Evolutionary conservation across 2,797 vertebrate species (phyloP), one percentile per base, ranked within the genome.

Genomic region (Anas bernieri): DNA sequence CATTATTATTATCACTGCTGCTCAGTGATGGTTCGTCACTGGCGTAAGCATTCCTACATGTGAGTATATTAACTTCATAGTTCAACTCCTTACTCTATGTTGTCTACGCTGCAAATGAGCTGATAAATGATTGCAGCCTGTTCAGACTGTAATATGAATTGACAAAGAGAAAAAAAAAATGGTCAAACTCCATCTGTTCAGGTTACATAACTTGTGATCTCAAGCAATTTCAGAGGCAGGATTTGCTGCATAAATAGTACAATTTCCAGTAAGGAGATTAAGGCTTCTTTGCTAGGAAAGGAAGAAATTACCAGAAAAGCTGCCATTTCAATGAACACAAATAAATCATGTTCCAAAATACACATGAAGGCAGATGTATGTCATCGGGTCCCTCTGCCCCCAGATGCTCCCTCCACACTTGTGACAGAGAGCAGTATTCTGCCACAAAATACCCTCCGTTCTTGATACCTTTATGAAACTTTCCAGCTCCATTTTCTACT

Each of bases 241-340:
- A 97, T 98, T 97, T 97, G 95, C 92, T 97, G 92, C 96, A 95
- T 82, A 96, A 96, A 98, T 96, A 95, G 96, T 96, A 95, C 95
- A 94, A 96, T 97, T 98, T 97, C 96, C 96, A 97, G 95, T 96
- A 88, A 97, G 92, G 62, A 96, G 96, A 97, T 97, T 97, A 97
- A 96, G 84, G 52, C 88, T 96, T 95, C 92, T 96, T 94, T 96
- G 85, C 86, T 95, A 64, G 70, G 91, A 97, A 97, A 94, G 88
- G 83, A 86, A 97, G 82, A 97, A 95, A 96, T 94, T 91, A 96
- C 91, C 93, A 96, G 94, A 95, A 97, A 96, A 96, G 75, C 88
- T 96, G 94, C 88, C 66, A 81, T 97, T 96, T 96, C 87, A 92
- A 70, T 74, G 87, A 90, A 43, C 41, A 90, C 86, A 97, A 97